These are phyloP conservation scores for Riparia riparia DNA, from an alignment of 2,113 vertebrate species.

Conservation along the genomic window DNA sequence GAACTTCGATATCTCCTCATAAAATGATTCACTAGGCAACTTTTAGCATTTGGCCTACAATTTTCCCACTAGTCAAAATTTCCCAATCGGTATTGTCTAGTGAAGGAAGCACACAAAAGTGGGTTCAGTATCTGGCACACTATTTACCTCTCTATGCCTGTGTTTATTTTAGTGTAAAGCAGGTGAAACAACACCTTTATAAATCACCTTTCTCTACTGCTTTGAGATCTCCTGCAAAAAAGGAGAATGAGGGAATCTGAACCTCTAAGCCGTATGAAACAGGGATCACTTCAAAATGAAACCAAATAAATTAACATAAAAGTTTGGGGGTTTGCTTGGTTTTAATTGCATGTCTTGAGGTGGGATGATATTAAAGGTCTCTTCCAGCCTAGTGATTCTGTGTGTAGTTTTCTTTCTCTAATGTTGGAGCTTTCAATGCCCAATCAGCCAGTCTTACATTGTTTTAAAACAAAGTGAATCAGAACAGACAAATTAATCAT, in stretches of 20 bases:
- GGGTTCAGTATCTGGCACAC: neutral
- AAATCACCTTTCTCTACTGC: neutral
- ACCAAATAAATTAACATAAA: neutral
- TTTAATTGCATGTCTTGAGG: neutral
- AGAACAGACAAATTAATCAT: slow-evolving; percentile 2
- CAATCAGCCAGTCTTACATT: neutral
- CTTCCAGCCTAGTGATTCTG: neutral
- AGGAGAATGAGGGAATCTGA: neutral
- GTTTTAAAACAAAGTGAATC: neutral
- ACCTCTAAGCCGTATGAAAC: neutral
- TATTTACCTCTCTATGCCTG: neutral
- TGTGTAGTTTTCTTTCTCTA: neutral
- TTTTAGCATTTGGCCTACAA: neutral
- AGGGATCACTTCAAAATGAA: neutral
- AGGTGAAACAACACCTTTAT: neutral
- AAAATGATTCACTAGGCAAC: neutral
- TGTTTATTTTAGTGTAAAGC: neutral
- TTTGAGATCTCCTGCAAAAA: neutral
- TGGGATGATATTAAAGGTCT: no score
- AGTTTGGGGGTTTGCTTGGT: accelerated
- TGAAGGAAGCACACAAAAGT: neutral
- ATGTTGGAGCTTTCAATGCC: neutral
- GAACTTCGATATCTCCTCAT: neutral
- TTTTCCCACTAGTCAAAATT: neutral
- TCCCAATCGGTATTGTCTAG: neutral